Conservation (phyloP, 1,140 invertebrate genomes). For the Bombus sibiricus region DNA sequence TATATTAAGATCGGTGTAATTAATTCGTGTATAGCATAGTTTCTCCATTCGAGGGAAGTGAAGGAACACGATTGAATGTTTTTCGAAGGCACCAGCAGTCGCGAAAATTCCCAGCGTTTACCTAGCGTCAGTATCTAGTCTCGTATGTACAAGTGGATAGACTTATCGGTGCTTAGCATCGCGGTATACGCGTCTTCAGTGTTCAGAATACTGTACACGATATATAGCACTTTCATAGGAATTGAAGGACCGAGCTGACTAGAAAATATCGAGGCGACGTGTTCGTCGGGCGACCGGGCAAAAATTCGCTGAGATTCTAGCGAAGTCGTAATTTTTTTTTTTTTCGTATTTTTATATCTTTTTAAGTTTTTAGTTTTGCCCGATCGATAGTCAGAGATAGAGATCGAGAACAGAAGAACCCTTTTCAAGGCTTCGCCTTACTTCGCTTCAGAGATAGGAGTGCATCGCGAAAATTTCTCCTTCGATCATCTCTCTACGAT, state of each 20-base stretch:
- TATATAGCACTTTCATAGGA: slow-evolving; percentile 66
- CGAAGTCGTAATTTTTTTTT: neutral
- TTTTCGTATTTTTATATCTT: neutral
- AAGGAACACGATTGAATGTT: neutral
- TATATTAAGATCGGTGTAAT: neutral
- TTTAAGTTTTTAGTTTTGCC: neutral
- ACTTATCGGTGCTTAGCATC: slow-evolving; percentile 65
- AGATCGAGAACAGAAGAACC: slow-evolving; percentile 25
- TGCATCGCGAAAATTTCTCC: neutral
- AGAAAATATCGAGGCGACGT: slow-evolving; percentile 57
- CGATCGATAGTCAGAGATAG: slow-evolving; percentile 4
- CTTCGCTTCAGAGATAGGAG: neutral
- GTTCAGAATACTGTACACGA: slow-evolving; percentile 77
- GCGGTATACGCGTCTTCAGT: slow-evolving; percentile 64
- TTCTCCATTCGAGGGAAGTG: neutral
- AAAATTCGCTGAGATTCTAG: slow-evolving; percentile 10
- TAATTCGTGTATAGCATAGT: neutral
- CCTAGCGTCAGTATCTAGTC: slow-evolving; percentile 53
- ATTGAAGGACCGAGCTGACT: slow-evolving; percentile 72
- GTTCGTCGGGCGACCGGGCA: slow-evolving; percentile 3
- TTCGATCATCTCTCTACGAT: neutral
- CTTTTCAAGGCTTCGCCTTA: neutral
- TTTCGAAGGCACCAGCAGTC: slow-evolving; percentile 29
- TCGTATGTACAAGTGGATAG: slow-evolving; percentile 72
- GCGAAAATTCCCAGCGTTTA: slow-evolving; percentile 52